Evolutionary conservation across 1,140 invertebrate species (phyloP).

Genomic region (Leptinotarsa defecta): DNA sequence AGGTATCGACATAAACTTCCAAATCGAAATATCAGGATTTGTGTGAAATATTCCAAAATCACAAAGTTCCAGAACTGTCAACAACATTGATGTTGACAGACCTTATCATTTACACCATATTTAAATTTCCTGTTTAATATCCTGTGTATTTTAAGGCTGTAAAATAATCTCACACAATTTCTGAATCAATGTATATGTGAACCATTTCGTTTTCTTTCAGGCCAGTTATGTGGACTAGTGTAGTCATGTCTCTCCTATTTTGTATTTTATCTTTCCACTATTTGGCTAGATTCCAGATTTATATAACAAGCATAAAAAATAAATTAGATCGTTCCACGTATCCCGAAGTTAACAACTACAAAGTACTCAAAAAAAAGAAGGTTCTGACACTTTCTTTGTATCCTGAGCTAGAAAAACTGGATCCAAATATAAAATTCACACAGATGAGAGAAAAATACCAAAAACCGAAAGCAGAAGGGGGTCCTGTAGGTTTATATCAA

Average conservation of each 20-base stretch:
- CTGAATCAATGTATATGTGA: too few relatives aligned
- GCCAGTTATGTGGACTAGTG: slow-evolving; percentile 46
- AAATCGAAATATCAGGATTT: too few relatives aligned
- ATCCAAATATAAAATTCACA: slow-evolving; percentile 53
- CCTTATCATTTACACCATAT: too few relatives aligned
- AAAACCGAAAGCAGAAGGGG: slow-evolving; percentile 36
- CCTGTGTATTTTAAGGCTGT: too few relatives aligned
- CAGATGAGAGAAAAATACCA: slow-evolving; percentile 47
- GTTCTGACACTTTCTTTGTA: slow-evolving; percentile 41
- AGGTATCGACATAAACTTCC: too few relatives aligned
- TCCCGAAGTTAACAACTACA: background rate
- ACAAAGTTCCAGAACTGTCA: too few relatives aligned
- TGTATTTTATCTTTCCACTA: slow-evolving; percentile 44
- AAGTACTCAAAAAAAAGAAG: slow-evolving; percentile 28
- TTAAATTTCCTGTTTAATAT: too few relatives aligned
- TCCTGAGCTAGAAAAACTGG: slow-evolving; percentile 38
- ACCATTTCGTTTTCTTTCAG: slow-evolving; percentile 35
- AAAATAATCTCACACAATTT: too few relatives aligned
- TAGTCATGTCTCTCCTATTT: slow-evolving; percentile 45
- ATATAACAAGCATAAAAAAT: slow-evolving; percentile 31
- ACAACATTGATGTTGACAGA: too few relatives aligned
- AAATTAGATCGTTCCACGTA: background rate
- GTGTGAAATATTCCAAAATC: too few relatives aligned
- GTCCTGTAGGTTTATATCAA: slow-evolving; percentile 64
- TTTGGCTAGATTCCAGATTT: slow-evolving; percentile 47